phyloP scores from a whole-genome alignment of 2,797 vertebrate genomes.

The Fundulus diaphanus region DNA sequence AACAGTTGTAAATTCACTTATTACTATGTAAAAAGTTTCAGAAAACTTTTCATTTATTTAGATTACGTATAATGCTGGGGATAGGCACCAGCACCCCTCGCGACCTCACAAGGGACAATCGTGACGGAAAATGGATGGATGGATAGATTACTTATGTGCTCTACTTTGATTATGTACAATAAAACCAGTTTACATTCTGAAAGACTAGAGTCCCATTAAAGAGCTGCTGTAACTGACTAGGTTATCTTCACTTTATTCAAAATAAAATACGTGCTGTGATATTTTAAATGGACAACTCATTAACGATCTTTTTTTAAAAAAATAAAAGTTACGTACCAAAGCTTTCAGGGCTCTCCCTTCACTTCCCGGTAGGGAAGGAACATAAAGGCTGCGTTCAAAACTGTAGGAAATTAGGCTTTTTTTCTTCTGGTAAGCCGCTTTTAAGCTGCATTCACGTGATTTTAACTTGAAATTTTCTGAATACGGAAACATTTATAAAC shows the following conservation, averaged over 20 bases:
- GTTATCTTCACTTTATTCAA: background rate
- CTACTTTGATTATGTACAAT: background rate
- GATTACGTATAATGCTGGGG: too few relatives aligned
- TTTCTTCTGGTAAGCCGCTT: background rate
- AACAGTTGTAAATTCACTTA: background rate
- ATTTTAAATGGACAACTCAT: background rate
- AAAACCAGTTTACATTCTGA: background rate
- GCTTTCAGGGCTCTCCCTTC: accelerated
- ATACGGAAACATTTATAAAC: too few relatives aligned
- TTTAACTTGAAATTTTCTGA: too few relatives aligned
- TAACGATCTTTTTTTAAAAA: accelerated
- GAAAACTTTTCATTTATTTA: background rate
- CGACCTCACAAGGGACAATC: too few relatives aligned
- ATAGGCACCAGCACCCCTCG: too few relatives aligned
- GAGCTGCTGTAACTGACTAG: background rate
- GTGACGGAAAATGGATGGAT: too few relatives aligned
- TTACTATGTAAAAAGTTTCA: background rate
- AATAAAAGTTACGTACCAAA: background rate
- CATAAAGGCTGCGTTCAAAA: slow-evolving; percentile 21
- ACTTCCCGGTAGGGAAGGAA: slow-evolving; percentile 48
- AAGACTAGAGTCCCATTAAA: background rate
- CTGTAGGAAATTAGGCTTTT: slow-evolving; percentile 31
- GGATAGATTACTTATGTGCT: background rate
- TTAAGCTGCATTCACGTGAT: background rate
- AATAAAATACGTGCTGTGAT: background rate